These are phyloP conservation scores for Eira barbara DNA, from an alignment of 2,113 vertebrate genomes.

Conservation along the genomic window DNA sequence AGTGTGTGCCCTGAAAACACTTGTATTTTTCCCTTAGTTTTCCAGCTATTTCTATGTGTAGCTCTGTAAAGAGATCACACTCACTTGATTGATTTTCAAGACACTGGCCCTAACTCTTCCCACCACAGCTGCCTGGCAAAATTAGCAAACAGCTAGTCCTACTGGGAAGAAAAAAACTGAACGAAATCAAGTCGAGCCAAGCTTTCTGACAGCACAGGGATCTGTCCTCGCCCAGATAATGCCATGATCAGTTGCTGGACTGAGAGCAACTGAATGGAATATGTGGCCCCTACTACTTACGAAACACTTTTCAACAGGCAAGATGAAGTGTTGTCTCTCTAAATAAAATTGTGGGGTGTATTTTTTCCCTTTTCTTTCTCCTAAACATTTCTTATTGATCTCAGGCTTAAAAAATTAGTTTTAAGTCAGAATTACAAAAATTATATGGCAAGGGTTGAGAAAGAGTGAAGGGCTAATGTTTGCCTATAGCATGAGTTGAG, in stretches of 20 bases:
- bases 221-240: not conserved
- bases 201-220: not conserved
- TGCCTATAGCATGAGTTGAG: slow-evolving; percentile 35
- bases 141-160: slow-evolving; percentile 43
- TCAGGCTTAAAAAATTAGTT: slow-evolving; percentile 60
- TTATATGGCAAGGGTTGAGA: not conserved
- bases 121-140: slow-evolving; percentile 64
- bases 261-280: not conserved
- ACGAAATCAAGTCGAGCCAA: not conserved
- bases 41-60: slow-evolving; percentile 56
- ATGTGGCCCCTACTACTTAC: not conserved
- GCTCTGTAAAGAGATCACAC: slow-evolving; percentile 45
- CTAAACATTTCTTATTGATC: slow-evolving; percentile 68
- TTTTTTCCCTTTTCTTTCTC: slow-evolving; percentile 52
- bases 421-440: slow-evolving; percentile 60
- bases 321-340: slow-evolving; percentile 11
- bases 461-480: slow-evolving; percentile 26
- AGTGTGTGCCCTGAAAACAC: slow-evolving; percentile 13
- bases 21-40: slow-evolving; percentile 43
- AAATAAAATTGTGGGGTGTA: not conserved
- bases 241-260: not conserved
- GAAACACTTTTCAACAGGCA: slow-evolving; percentile 1
- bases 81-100: slow-evolving; percentile 63
- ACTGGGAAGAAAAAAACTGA: not conserved
- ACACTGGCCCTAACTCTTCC: slow-evolving; percentile 56